Evolutionary conservation across 2,113 vertebrate genomes (phyloP).

Genomic region (Carettochelys insculpta): DNA sequence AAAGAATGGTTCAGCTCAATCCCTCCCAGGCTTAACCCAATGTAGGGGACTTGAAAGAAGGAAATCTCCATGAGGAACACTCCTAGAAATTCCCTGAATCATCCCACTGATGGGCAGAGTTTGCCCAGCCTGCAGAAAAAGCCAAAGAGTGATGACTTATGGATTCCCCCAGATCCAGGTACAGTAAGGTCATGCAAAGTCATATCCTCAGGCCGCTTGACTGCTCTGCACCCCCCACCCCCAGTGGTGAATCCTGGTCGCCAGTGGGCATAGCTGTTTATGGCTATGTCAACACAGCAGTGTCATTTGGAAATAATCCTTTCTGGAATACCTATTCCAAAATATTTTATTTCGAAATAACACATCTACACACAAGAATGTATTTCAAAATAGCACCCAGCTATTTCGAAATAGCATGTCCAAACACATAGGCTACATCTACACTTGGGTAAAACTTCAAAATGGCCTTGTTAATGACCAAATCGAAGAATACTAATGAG

Average conservation of each 20-base stretch:
- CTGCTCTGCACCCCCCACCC: not conserved
- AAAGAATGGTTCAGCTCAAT: not conserved
- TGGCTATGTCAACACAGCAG: no score
- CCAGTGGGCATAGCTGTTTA: not conserved
- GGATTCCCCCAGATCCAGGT: not conserved
- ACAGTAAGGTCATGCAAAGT: not conserved
- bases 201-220: not conserved
- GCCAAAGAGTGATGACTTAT: not conserved
- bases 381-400: no score
- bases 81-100: not conserved
- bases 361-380: no score
- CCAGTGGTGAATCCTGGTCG: not conserved
- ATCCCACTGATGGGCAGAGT: not conserved
- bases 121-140: not conserved
- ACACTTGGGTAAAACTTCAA: no score
- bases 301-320: no score
- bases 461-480: no score
- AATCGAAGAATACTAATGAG: no score
- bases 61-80: not conserved
- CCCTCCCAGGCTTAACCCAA: not conserved
- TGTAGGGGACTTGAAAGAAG: not conserved
- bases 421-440: no score
- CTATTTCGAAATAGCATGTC: no score
- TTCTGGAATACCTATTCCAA: no score
- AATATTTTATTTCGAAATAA: no score